Evolutionary conservation across 2,113 vertebrate genomes (phyloP), one percentile per base, ranked within the genome.

Genomic region (Cyanoderma ruficeps): DNA sequence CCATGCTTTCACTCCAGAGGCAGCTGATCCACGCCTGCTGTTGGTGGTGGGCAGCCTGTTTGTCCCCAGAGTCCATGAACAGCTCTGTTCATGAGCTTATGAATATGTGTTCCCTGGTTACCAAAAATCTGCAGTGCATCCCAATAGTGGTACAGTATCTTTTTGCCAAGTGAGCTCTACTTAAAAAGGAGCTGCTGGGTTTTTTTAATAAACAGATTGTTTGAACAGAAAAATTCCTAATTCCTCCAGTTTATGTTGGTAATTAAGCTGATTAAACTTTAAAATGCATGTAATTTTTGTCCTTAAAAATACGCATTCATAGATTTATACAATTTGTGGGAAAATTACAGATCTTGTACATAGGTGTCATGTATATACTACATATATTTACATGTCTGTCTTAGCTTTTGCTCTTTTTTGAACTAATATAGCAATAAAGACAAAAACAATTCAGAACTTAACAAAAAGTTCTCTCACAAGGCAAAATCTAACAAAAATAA

Each of bases 361-460:
- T 41, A 30, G 0, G 0, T 72, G 15, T 81, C 41, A 49, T 1
- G 0, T 41, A 24, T 35, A 44, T 42, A 10, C 14, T 61, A 6
- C 41, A 41, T 35, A 24, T 21, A 53, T 69, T 91, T 79, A n/a
- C 24, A 11, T 8, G 6, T 57, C 13, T 67, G 15, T 81, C 44
- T 64, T 89, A n/a, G 28, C 22, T 57, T 71, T 82, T 76, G 7
- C 3, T 24, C 46, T 91, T 91, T 57, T 92, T 55, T 56, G 2
- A 31, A 69, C 18, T 87, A 33, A 22, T 53, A 10, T n/a, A 75
- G 14, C n/a, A 52, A n/a, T 59, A 79, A 59, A 33, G 46, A 23
- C 33, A 67, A 63, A 50, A 72, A 24, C 37, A 56, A 89, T 47
- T 80, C 53, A 11, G 11, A 65, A 46, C 10, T 59, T 76, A 69